A percentile compares a stretch with the other conserved stretches of the same genome.
Evolutionary conservation across 2,797 vertebrate genomes (phyloP).

Genomic region (Pseudomugil tenellus): DNA sequence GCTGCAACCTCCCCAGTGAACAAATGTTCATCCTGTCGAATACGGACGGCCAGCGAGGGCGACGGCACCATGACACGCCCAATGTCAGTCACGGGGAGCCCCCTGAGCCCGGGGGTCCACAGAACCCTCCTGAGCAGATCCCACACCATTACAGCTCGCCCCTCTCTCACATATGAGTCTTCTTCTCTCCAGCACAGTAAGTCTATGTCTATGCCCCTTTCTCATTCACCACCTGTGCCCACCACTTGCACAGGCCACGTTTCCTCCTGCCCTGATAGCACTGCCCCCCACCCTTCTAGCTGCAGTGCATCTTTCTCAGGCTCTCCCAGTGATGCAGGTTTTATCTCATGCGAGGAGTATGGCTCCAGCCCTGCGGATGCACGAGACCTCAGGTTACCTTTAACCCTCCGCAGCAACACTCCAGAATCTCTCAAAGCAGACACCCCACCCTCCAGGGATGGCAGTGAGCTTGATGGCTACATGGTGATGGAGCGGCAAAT

Average conservation of each 20-base stretch:
- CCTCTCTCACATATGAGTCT: slow-evolving; percentile 79
- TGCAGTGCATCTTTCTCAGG: slow-evolving; percentile 92
- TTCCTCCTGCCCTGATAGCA: slow-evolving; percentile 87
- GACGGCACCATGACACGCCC: slow-evolving; percentile 88
- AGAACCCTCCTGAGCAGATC: slow-evolving; percentile 89
- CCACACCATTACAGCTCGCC: slow-evolving; percentile 85
- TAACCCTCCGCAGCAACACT: slow-evolving; percentile 88
- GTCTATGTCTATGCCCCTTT: slow-evolving; percentile 93
- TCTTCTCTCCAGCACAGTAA: slow-evolving; percentile 89
- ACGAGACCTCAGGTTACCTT: slow-evolving; percentile 79
- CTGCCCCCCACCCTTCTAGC: slow-evolving; percentile 88
- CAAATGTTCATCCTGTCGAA: slow-evolving; percentile 87
- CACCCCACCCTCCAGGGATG: slow-evolving; percentile 88
- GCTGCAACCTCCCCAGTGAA: slow-evolving; percentile 83
- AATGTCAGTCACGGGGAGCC: slow-evolving; percentile 87
- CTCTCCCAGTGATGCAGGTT: slow-evolving; percentile 92
- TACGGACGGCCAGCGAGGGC: slow-evolving; percentile 94
- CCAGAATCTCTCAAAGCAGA: slow-evolving; percentile 89
- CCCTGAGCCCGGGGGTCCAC: slow-evolving; percentile 88
- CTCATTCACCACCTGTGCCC: slow-evolving; percentile 87
- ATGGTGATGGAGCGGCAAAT: slow-evolving; percentile 91
- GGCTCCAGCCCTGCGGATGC: slow-evolving; percentile 89
- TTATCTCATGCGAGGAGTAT: slow-evolving; percentile 94
- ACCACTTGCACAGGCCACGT: slow-evolving; percentile 84
- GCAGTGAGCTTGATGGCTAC: slow-evolving; percentile 88